phyloP scores from a whole-genome alignment of 2,113 vertebrate genomes.

The Dromas ardeola region DNA sequence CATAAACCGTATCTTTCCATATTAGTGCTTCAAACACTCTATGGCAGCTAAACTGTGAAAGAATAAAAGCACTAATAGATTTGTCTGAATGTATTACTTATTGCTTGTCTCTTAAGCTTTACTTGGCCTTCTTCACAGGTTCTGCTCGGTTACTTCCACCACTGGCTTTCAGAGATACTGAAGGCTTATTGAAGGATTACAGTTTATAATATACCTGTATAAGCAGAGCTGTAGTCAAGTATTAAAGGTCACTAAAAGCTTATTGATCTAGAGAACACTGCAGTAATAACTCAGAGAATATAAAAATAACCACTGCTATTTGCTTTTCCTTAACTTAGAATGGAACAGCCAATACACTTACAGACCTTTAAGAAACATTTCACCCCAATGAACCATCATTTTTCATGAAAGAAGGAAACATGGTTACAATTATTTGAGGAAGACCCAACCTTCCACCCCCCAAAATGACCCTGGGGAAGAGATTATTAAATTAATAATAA shows the following conservation, averaged over 20 bases:
- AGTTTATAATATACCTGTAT: not conserved
- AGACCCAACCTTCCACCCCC: not conserved
- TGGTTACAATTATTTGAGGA: not conserved
- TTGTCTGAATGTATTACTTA: slow-evolving; percentile 50
- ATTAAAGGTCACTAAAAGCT: slow-evolving; percentile 2
- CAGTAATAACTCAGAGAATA: not conserved
- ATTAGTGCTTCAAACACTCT: slow-evolving; percentile 10
- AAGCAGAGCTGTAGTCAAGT: not conserved
- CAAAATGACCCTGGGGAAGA: not conserved
- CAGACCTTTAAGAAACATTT: not conserved
- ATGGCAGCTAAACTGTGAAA: slow-evolving; percentile 10
- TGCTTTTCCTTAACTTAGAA: not conserved
- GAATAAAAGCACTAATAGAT: slow-evolving; percentile 56
- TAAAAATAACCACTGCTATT: not conserved
- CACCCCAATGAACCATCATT: not conserved
- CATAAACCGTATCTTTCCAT: not conserved
- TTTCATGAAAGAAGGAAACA: not conserved
- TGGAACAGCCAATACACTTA: not conserved
- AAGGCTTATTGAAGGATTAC: not conserved
- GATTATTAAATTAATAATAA: not conserved
- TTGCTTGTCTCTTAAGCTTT: slow-evolving; percentile 6
- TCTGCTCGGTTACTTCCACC: not conserved
- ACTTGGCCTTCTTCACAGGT: not conserved
- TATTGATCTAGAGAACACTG: slow-evolving; percentile 7
- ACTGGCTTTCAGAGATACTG: not conserved